Evolutionary conservation across 1,140 invertebrate species (phyloP), one percentile per base, ranked within the genome.

Genomic region (Hyles euphorbiae): DNA sequence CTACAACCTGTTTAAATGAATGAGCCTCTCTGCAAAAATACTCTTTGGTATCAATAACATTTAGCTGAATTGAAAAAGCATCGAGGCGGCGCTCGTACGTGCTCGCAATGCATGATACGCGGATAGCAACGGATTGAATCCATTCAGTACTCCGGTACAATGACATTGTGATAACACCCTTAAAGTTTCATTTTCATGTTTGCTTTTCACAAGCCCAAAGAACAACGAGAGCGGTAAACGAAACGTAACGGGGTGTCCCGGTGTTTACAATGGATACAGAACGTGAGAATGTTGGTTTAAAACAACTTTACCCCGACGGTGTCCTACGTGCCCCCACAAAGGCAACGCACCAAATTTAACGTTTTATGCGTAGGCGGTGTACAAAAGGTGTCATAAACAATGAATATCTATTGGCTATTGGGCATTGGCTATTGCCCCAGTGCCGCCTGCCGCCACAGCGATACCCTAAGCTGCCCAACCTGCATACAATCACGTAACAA

Each of bases 241-340:
- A 76, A 78, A 74, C 80, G 80, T 79, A 82, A 82, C 76, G 73
- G 70, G 36, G 74, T 66, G 73, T 81, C 80, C 72, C 78, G 64
- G 60, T 66, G 73, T 76, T 83, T 83, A 87, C 84, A 83, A 85
- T 82, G 70, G 77, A 74, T 69, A 75, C 70, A 68, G 75, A 78
- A 84, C 83, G 85, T 88, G 85, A 86, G 85, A 88, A 86, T 81
- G 68, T 83, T 72, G 74, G 73, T 79, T 69, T 73, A 78, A 76
- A 79, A 68, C 65, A 81, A 79, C 77, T 76, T 76, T 74, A 80
- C 76, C 76, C 79, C 63, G 60, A 56, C 69, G 67, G 69, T 67
- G 61, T 62, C 65, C 76, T 87, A 86, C 84, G 83, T 86, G 83
- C 74, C 68, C 61, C 57, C 64, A 79, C 80, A 84, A 86, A 72